Base-by-base conservation (phyloP, 1,140 invertebrate genomes). In the Drosophila lini region DNA sequence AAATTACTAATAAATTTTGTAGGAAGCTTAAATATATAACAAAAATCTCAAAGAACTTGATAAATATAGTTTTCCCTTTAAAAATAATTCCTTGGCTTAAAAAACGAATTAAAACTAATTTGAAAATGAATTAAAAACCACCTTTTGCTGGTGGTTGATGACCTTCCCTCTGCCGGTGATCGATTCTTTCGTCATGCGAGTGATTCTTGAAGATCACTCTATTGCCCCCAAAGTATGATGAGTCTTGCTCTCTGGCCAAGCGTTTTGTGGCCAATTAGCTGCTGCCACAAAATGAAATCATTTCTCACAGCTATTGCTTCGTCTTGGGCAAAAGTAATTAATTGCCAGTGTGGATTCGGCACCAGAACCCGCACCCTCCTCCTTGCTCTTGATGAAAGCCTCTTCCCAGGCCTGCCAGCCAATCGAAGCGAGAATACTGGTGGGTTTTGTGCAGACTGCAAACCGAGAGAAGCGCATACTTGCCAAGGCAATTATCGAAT, bases 401-500 rank as follows among this genome's bases (percentile, higher is more conserved):
- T 22, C 22, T 25, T 7, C 44, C 44, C 22, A 15, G 70, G 19
- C 19, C 19, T 1, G 65, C 79, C 79, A 86, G 70, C 80, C 80
- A 86, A 86, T 86, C 83, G 79, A 76, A 75, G 71, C 60, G 60
- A 75, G 60, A 61, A 22, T 61, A 45, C 25, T 9, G 56, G 11
- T 28, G 31, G 57, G 11, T 13, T 28, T 48, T 19, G 22, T 50
- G 60, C 34, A 36, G 64, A 42, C 60, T 64, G 59, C 34, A 64
- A 64, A 38, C 67, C 65, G 78, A 62, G 70, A 70, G 70, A 69
- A 65, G 47, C 80, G 84, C 81, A 89, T 89, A 90, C 84, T 89
- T 89, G 84, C 84, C 88, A 84, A 89, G 88, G 84, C 84, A 89
- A 89, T 89, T 89, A 89, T 89, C 85, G 84, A 81, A 89, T 89